A percentile compares a stretch with the other conserved stretches of the same genome.
Conservation (phyloP, 2,113 vertebrate species). For the Pedionomus torquatus region DNA sequence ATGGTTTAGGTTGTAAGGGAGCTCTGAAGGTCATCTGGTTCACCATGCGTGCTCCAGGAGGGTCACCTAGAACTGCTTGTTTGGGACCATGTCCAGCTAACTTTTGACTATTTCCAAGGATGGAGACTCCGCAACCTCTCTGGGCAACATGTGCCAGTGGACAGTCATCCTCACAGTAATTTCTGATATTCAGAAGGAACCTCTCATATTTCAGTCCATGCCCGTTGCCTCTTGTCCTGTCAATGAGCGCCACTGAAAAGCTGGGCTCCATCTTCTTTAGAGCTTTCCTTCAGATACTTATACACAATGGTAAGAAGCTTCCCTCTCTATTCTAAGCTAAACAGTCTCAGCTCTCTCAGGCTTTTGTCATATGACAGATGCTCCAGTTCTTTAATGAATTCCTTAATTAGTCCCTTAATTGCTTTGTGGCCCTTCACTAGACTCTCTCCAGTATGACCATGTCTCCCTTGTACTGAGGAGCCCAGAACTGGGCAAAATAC, state of each 20-base stretch:
- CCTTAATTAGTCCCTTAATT: not conserved
- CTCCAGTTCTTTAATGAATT: not conserved
- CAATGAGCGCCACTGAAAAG: not conserved
- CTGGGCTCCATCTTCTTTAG: not conserved
- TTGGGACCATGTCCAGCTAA: not conserved
- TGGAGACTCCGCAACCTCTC: not conserved
- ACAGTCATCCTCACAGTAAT: not conserved
- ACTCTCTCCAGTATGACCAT: not conserved
- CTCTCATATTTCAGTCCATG: not conserved
- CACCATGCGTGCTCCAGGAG: not conserved
- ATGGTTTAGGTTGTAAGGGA: not conserved
- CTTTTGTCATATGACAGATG: not conserved
- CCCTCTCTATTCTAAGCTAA: not conserved
- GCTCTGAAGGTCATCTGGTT: not conserved
- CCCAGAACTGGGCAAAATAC: not conserved
- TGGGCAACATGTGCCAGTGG: no score
- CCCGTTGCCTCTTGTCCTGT: not conserved
- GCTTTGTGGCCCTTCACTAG: not conserved
- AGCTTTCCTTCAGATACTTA: not conserved
- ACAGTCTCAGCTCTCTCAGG: not conserved
- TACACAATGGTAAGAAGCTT: not conserved
- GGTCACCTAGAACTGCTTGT: not conserved
- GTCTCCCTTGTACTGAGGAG: not conserved
- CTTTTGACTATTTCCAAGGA: not conserved
- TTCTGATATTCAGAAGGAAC: not conserved